Conservation (phyloP, 2,797 vertebrate genomes). For the Hipposideros larvatus region DNA sequence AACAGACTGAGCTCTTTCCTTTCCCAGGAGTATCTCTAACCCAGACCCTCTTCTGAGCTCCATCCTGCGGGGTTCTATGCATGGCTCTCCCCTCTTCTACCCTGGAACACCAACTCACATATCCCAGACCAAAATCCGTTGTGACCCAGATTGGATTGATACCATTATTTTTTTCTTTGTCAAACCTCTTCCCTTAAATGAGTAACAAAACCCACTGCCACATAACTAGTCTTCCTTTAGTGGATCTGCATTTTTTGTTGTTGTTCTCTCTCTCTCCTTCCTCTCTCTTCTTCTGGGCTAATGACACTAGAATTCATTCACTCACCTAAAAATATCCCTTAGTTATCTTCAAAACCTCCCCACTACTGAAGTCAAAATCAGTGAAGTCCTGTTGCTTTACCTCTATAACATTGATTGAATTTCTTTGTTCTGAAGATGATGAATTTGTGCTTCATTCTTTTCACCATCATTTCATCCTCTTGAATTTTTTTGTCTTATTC, state of each 20-base stretch:
- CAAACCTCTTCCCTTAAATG: background rate
- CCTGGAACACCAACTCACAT: background rate
- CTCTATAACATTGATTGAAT: background rate
- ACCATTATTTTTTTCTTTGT: background rate
- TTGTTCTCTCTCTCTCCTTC: background rate
- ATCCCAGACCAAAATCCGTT: background rate
- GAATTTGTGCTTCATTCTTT: slow-evolving; percentile 40
- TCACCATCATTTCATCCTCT: background rate
- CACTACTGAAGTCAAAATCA: background rate
- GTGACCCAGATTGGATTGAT: background rate
- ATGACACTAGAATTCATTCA: background rate
- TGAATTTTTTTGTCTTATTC: background rate
- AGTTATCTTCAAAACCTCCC: background rate
- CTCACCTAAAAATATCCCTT: background rate
- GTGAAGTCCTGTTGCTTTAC: background rate
- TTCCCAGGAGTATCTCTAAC: background rate
- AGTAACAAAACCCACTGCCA: background rate
- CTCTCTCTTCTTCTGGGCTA: background rate
- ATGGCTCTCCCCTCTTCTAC: background rate
- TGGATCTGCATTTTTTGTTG: background rate
- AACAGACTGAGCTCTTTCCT: background rate
- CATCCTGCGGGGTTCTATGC: background rate
- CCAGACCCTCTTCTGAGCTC: background rate
- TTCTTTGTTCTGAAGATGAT: slow-evolving; percentile 42
- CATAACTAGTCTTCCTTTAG: background rate